phyloP scores from a whole-genome alignment of 2,797 vertebrate genomes.

The Sparidentex hasta region DNA sequence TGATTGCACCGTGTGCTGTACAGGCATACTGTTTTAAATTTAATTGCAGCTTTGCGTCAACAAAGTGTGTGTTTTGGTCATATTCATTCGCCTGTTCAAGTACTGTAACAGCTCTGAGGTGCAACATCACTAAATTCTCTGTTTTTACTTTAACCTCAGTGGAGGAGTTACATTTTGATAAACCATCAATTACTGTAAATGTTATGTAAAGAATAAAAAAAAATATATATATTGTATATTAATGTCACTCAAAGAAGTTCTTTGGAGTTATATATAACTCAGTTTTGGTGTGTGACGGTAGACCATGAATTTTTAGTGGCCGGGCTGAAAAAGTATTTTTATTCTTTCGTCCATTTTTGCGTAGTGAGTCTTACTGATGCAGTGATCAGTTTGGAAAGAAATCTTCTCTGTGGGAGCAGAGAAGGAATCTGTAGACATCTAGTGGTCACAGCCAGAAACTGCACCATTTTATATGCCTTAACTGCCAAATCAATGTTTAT shows the following conservation, averaged over 20 bases:
- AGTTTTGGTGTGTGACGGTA: neutral
- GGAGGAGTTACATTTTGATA: neutral
- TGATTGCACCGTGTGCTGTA: neutral
- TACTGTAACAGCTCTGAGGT: too few species aligned
- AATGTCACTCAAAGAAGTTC: neutral
- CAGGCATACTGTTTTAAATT: neutral
- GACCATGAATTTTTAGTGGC: neutral
- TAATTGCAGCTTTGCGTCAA: neutral
- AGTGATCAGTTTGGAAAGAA: neutral
- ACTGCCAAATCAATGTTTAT: neutral
- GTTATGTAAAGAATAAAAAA: neutral
- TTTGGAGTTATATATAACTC: neutral
- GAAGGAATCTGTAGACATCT: constrained; percentile 41
- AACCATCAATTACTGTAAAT: neutral
- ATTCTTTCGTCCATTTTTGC: neutral
- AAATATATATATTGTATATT: neutral
- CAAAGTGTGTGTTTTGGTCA: neutral
- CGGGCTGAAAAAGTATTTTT: neutral
- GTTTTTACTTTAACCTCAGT: neutral
- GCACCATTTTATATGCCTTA: neutral
- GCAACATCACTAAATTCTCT: neutral
- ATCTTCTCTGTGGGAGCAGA: neutral
- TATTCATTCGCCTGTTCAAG: neutral
- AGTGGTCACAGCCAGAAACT: constrained; percentile 37
- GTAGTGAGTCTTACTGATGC: neutral